Evolutionary conservation across 2,888 invertebrate genomes (phyloP), one percentile per base, ranked within the genome.

Genomic region (Lasius platythorax): DNA sequence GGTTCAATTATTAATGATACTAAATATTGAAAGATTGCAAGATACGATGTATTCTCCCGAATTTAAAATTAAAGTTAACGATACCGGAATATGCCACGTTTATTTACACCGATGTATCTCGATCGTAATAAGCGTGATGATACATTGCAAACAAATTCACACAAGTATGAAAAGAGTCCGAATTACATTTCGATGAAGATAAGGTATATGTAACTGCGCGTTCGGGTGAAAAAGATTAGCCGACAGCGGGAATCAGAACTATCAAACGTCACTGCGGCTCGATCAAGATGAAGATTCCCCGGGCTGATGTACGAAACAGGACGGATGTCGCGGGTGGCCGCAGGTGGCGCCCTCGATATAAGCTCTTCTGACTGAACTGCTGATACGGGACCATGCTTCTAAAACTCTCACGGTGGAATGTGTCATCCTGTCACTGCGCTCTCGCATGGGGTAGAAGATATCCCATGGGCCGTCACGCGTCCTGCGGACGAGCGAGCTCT

Each of bases 381-480:
- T 89, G 93, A 93, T 93, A 93, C 91, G 88, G 89, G 88, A 78
- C 91, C 91, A 89, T 90, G 91, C 92, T 92, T 89, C 91, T 86
- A 85, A 93, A 92, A 93, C 92, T 94, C 93, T 93, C 93, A 94
- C 93, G 93, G 92, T 91, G 93, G 94, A 94, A 94, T 94, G 94
- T 94, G 94, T 94, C 94, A 93, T 94, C 93, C 93, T 94, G 94
- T 94, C 94, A 94, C 93, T 94, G 93, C 92, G 93, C 93, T 81
- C 79, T 92, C 93, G 91, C 87, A 91, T 89, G 86, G 90, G 88
- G 90, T 88, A 91, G 82, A 46, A 87, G 86, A 89, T 90, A 90
- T 92, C 93, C 91, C 92, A 90, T 89, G 89, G 91, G 89, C 91
- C 92, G 90, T 92, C 93, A 90, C 90, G 83, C 88, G 87, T 87